A percentile compares a stretch with the other conserved stretches of the same genome.
Conservation (phyloP, 2,888 invertebrate genomes). For the Caenorhabditis macrosperma region DNA sequence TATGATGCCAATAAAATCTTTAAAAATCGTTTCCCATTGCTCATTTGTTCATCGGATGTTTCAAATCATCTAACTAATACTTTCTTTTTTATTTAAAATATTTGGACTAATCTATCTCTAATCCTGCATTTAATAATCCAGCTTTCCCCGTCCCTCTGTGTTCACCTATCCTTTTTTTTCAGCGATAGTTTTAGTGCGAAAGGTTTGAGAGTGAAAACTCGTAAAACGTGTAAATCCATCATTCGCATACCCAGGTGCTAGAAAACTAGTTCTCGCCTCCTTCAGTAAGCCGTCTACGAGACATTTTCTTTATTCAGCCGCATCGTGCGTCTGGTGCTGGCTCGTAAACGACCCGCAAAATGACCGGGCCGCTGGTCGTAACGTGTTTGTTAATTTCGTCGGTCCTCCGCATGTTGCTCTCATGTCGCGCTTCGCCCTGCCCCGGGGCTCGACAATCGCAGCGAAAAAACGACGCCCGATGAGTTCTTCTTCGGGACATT, state of each 20-base stretch:
- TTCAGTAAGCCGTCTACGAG: too few species aligned
- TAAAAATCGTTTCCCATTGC: background rate
- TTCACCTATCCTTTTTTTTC: too few species aligned
- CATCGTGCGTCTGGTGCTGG: background rate
- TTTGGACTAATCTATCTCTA: background rate
- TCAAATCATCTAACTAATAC: background rate
- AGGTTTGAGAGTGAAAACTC: constrained; percentile 2
- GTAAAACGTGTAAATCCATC: constrained; percentile 15
- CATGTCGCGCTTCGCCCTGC: background rate
- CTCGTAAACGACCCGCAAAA: constrained; percentile 35
- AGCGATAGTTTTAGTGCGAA: background rate
- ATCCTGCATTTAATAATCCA: background rate
- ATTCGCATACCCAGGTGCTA: background rate
- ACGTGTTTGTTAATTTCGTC: constrained; percentile 44
- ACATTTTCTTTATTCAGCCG: background rate
- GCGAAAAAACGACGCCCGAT: constrained; percentile 24
- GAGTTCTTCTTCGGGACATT: constrained; percentile 10
- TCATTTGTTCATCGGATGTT: background rate
- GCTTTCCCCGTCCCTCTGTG: too few species aligned
- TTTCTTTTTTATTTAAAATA: background rate
- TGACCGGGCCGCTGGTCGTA: constrained; percentile 38
- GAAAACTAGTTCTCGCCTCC: background rate
- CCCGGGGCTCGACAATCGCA: constrained; percentile 13
- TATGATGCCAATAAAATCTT: constrained; percentile 8
- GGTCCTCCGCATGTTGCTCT: constrained; percentile 42